phyloP scores from a whole-genome alignment of 2,113 vertebrate species.

The Corythoichthys haematopterus region DNA sequence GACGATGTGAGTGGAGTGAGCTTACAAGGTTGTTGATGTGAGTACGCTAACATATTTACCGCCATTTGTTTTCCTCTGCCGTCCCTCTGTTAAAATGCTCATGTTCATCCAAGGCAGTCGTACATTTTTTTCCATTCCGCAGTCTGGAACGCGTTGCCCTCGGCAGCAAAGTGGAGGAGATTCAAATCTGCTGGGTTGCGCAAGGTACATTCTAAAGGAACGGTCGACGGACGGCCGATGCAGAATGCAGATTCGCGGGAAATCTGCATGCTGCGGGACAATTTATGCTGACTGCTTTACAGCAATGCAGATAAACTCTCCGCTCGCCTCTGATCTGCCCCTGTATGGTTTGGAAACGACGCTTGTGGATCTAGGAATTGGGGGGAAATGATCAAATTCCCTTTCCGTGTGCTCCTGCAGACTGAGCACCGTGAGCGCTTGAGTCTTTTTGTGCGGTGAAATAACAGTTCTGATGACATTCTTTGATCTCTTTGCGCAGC shows the following conservation, averaged over 20 bases:
- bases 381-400: background rate
- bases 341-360: background rate
- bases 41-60: background rate
- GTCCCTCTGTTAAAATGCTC: background rate
- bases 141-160: background rate
- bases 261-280: conserved; percentile 41
- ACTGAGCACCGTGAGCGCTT: background rate
- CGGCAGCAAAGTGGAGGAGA: background rate
- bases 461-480: background rate
- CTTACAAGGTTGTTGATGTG: background rate
- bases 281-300: conserved; percentile 50
- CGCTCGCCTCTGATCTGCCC: background rate
- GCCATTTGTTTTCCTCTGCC: background rate
- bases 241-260: conserved; percentile 39
- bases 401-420: background rate
- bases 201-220: background rate
- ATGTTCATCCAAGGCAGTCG: too few relatives aligned
- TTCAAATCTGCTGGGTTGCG: background rate
- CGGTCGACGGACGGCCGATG: conserved; percentile 5
- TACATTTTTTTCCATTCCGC: background rate
- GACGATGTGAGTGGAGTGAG: background rate
- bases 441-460: background rate
- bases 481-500: conserved; percentile 1
- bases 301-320: conserved; percentile 49
- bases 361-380: background rate